These are phyloP conservation scores for Catharus fuscescens DNA, from an alignment of 2,113 vertebrate genomes.

Conservation along the genomic window DNA sequence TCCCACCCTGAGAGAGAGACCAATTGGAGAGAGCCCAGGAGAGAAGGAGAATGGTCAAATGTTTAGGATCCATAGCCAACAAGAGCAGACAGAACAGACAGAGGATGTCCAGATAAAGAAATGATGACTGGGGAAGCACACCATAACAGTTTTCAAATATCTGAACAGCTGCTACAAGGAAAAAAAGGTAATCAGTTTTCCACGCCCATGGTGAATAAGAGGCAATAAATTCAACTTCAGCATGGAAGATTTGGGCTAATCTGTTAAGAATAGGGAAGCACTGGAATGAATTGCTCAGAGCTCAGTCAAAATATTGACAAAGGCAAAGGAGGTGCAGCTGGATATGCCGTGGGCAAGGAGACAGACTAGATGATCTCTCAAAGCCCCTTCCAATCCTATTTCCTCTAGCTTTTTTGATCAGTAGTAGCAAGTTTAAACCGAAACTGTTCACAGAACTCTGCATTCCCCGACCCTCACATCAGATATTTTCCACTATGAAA, in stretches of 20 bases:
- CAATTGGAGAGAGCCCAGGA: not conserved
- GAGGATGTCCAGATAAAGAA: not conserved
- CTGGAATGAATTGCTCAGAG: not conserved
- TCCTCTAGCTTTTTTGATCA: not conserved
- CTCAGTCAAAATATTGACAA: not conserved
- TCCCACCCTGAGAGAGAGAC: not conserved
- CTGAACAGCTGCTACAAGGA: not conserved
- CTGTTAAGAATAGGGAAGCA: conserved; percentile 21
- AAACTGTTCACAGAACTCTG: not conserved
- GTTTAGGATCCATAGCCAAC: not conserved
- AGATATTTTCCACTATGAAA: not conserved
- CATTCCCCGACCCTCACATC: not conserved
- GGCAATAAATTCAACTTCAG: conserved; percentile 5
- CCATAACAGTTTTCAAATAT: not conserved
- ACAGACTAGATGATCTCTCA: not conserved
- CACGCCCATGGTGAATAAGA: conserved; percentile 1
- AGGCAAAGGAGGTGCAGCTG: not conserved
- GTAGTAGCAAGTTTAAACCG: not conserved
- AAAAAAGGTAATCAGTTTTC: conserved; percentile 38
- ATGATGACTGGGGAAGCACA: not conserved
- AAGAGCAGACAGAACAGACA: not conserved
- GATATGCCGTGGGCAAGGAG: not conserved
- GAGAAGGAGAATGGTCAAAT: not conserved
- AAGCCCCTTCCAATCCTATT: conserved; percentile 10
- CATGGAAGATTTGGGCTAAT: conserved; percentile 8